These are phyloP conservation scores for Hypercompe scribonia DNA, from an alignment of 2,888 invertebrate genomes.

Conservation along the genomic window DNA sequence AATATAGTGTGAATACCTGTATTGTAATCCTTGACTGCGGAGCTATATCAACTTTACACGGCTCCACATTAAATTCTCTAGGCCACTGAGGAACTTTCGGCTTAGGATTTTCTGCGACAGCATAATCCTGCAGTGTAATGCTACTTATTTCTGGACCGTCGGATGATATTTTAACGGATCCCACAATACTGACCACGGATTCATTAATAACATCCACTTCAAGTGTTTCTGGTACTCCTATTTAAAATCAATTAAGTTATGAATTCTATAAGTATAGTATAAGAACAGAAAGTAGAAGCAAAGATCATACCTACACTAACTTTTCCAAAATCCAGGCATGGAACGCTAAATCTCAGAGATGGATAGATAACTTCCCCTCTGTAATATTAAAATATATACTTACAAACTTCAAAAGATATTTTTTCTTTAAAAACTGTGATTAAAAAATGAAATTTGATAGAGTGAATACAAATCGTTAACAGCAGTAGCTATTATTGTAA, in stretches of 20 bases:
- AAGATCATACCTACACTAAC: constrained; percentile 84
- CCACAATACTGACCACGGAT: constrained; percentile 85
- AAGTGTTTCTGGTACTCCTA: constrained; percentile 82
- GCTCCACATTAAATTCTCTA: constrained; percentile 84
- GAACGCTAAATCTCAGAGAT: constrained; percentile 83
- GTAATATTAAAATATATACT: constrained; percentile 32
- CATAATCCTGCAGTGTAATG: constrained; percentile 80
- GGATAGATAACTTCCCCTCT: constrained; percentile 89
- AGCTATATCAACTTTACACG: constrained; percentile 77
- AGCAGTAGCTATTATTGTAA: background rate
- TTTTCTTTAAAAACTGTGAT: background rate
- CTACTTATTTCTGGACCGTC: constrained; percentile 86
- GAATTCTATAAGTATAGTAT: background rate
- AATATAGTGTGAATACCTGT: constrained; percentile 64
- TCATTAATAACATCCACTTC: constrained; percentile 84
- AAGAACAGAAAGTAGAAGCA: background rate
- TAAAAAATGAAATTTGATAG: background rate
- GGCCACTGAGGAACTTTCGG: constrained; percentile 79
- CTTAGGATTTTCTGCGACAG: constrained; percentile 70
- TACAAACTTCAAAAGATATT: background rate
- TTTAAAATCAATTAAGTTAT: background rate
- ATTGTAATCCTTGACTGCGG: constrained; percentile 78
- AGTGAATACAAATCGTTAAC: background rate
- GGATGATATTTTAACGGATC: constrained; percentile 76
- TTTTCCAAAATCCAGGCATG: constrained; percentile 85